phyloP scores from a whole-genome alignment of 1,140 invertebrate species.

The Caenorhabditis tropicalis region DNA sequence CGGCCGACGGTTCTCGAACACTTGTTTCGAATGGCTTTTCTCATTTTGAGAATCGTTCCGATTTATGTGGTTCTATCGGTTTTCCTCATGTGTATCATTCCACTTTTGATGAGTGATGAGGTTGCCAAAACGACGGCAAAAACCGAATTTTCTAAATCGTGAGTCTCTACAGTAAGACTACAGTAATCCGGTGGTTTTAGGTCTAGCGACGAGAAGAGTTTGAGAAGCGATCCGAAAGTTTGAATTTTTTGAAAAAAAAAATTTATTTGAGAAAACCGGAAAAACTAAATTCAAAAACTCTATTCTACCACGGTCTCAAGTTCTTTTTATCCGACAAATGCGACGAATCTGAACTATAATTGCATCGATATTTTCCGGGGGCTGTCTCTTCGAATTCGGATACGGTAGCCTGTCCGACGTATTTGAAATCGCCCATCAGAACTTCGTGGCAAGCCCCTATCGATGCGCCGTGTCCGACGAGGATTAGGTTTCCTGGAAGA shows the following conservation, averaged over 20 bases:
- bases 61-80: neutral
- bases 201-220: too few species aligned
- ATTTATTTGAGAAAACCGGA: neutral
- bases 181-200: too few species aligned
- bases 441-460: conserved; percentile 70
- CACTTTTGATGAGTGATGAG: neutral
- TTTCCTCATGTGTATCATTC: neutral
- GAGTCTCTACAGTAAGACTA: too few species aligned
- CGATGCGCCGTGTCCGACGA: conserved; percentile 66
- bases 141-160: too few species aligned
- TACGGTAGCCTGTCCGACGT: conserved; percentile 69
- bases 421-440: conserved; percentile 64
- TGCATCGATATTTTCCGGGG: conserved; percentile 57
- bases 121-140: neutral
- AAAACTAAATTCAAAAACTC: too few species aligned
- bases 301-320: conserved; percentile 56
- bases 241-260: conserved; percentile 11
- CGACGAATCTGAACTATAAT: conserved; percentile 56
- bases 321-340: conserved; percentile 62
- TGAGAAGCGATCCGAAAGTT: too few species aligned
- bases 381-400: conserved; percentile 63
- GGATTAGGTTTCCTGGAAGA: conserved; percentile 48
- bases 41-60: neutral
- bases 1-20: neutral
- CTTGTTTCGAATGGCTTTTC: neutral